phyloP scores from a whole-genome alignment of 92 coral and sea anemone species.

The Epizoanthus scotinus region DNA sequence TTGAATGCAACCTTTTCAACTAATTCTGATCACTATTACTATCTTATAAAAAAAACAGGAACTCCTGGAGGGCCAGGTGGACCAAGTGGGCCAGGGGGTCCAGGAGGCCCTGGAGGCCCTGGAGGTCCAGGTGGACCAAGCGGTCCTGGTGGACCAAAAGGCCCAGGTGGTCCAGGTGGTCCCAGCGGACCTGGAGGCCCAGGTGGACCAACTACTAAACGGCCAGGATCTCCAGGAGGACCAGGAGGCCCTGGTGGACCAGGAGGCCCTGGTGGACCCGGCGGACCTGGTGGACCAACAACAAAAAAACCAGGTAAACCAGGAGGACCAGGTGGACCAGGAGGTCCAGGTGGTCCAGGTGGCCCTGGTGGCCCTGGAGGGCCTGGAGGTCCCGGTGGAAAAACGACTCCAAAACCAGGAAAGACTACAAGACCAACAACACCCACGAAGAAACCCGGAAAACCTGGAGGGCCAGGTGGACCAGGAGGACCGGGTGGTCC shows the following conservation, averaged over 20 bases:
- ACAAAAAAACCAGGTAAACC: slow-evolving; percentile 60
- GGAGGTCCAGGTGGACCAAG: slow-evolving; percentile 77
- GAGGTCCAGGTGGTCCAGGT: slow-evolving; percentile 70
- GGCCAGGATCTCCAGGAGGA: slow-evolving; percentile 60
- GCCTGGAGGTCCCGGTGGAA: slow-evolving; percentile 55
- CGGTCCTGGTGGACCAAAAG: slow-evolving; percentile 76
- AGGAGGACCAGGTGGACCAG: slow-evolving; percentile 61
- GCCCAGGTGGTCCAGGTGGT: slow-evolving; percentile 81
- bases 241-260: slow-evolving; percentile 80
- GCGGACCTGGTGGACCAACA: slow-evolving; percentile 78
- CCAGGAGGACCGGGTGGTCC: slow-evolving; percentile 88
- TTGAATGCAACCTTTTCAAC: background rate
- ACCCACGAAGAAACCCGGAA: slow-evolving; percentile 67
- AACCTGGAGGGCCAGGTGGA: slow-evolving; percentile 78
- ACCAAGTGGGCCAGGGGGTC: slow-evolving; percentile 72
- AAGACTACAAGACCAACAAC: slow-evolving; percentile 60
- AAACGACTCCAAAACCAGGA: slow-evolving; percentile 61
- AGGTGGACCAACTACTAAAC: slow-evolving; percentile 39
- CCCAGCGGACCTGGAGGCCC: slow-evolving; percentile 64
- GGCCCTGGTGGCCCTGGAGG: slow-evolving; percentile 68
- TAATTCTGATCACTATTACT: too few relatives aligned
- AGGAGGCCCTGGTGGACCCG: slow-evolving; percentile 72
- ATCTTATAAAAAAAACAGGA: slow-evolving; percentile 31
- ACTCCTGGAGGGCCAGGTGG: slow-evolving; percentile 70
- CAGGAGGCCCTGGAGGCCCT: slow-evolving; percentile 67